These are phyloP conservation scores for Catharus ustulatus DNA, from an alignment of 2,797 vertebrate species.

Conservation along the genomic window DNA sequence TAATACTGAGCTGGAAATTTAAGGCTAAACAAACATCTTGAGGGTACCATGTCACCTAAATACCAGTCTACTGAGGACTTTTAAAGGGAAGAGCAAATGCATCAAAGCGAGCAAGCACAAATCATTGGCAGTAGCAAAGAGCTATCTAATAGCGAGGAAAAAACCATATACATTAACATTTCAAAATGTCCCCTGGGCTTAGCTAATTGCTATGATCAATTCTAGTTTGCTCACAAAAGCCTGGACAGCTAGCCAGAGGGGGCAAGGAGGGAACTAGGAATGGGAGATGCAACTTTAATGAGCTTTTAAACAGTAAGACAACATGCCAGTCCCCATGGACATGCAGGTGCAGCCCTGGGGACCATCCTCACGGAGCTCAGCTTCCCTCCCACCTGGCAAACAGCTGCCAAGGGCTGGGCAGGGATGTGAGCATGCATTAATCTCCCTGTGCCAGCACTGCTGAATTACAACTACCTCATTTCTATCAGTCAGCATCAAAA, in stretches of 20 bases:
- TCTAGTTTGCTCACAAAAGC: slow-evolving; percentile 57
- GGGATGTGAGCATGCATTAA: neutral
- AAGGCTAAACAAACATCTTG: slow-evolving; percentile 1
- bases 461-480: neutral
- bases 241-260: slow-evolving; percentile 22
- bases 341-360: neutral
- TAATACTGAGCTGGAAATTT: neutral
- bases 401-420: neutral
- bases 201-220: slow-evolving; percentile 66
- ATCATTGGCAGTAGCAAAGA: neutral
- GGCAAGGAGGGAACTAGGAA: neutral
- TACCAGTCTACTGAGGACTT: neutral
- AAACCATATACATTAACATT: slow-evolving; percentile 15
- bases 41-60: neutral
- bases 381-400: neutral
- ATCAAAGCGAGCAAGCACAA: neutral
- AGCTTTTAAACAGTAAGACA: slow-evolving; percentile 26
- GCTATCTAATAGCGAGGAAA: neutral
- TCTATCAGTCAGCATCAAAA: neutral
- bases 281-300: neutral
- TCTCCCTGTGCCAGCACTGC: neutral
- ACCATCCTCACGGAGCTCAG: neutral
- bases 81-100: neutral
- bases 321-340: neutral
- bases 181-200: slow-evolving; percentile 21